These are phyloP conservation scores for Porites rus DNA, from an alignment of 92 coral and sea anemone genomes.

Conservation along the genomic window DNA sequence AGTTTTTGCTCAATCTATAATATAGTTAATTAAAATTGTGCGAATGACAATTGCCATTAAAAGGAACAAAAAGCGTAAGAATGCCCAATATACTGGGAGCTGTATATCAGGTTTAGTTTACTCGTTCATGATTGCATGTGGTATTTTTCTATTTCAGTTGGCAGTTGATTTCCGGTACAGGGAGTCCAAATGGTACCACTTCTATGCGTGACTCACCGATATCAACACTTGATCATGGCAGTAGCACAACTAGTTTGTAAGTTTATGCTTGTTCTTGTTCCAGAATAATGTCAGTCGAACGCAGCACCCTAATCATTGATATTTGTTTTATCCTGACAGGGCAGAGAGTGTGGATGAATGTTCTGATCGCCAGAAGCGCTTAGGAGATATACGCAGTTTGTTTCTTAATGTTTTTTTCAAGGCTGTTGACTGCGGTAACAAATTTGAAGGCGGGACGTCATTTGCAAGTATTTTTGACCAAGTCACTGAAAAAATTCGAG, in stretches of 20 bases:
- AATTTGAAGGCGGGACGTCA: slow-evolving; percentile 70
- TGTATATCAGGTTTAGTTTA: too few species aligned
- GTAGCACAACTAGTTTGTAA: slow-evolving; percentile 90
- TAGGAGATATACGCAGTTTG: slow-evolving; percentile 82
- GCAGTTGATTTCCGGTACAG: slow-evolving; percentile 95
- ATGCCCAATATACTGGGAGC: too few species aligned
- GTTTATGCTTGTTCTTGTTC: slow-evolving; percentile 30
- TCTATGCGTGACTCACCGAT: slow-evolving; percentile 67
- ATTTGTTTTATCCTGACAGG: not conserved
- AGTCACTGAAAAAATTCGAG: slow-evolving; percentile 86
- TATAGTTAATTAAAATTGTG: too few species aligned
- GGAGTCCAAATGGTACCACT: slow-evolving; percentile 87
- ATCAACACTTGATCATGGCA: slow-evolving; percentile 62
- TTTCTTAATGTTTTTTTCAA: slow-evolving; percentile 82
- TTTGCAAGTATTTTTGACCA: slow-evolving; percentile 90
- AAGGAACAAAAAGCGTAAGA: too few species aligned
- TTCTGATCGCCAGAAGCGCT: slow-evolving; percentile 81
- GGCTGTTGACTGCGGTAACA: slow-evolving; percentile 69
- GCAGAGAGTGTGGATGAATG: slow-evolving; percentile 57
- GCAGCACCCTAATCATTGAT: not conserved
- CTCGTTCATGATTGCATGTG: too few species aligned
- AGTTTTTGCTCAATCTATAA: too few species aligned
- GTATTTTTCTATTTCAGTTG: slow-evolving; percentile 63
- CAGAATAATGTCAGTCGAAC: too few species aligned
- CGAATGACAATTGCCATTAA: too few species aligned